A percentile compares a stretch with the other conserved stretches of the same genome.
Evolutionary conservation across 2,797 vertebrate species (phyloP).

Genomic region (Chromis chromis): DNA sequence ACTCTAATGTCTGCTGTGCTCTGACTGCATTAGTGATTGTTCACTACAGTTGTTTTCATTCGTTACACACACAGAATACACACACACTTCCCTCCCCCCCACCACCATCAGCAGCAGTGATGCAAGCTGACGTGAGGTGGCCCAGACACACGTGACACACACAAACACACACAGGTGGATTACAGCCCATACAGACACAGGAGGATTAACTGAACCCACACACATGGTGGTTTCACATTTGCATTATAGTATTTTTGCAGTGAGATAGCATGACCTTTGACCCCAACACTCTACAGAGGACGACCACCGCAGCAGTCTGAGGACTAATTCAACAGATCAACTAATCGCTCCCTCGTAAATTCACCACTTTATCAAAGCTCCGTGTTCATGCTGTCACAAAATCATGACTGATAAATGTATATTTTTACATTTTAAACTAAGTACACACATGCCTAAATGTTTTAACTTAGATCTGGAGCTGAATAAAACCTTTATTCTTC

Average conservation of each 20-base stretch:
- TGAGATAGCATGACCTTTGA: constrained; percentile 43
- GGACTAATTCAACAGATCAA: background rate
- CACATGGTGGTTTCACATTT: constrained; percentile 47
- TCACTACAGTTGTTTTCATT: constrained; percentile 8
- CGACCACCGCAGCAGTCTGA: background rate
- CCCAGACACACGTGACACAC: constrained; percentile 45
- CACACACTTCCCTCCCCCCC: constrained; percentile 23
- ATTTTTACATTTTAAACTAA: background rate
- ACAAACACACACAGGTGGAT: constrained; percentile 67
- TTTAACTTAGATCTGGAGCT: background rate
- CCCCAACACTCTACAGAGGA: constrained; percentile 11
- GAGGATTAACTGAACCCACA: constrained; percentile 63
- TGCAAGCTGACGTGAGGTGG: constrained; percentile 51
- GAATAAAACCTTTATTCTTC: background rate
- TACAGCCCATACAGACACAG: constrained; percentile 63
- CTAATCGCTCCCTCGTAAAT: no score
- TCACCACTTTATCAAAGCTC: background rate
- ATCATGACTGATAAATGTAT: background rate
- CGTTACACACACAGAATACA: constrained; percentile 12
- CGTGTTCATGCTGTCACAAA: background rate
- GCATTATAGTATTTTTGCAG: constrained; percentile 42
- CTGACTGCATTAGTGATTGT: background rate
- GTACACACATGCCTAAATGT: background rate
- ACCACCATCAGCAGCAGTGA: constrained; percentile 32
- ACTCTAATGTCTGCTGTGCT: background rate